Evolutionary conservation across 1,140 invertebrate species (phyloP).

Genomic region (Physella acuta): DNA sequence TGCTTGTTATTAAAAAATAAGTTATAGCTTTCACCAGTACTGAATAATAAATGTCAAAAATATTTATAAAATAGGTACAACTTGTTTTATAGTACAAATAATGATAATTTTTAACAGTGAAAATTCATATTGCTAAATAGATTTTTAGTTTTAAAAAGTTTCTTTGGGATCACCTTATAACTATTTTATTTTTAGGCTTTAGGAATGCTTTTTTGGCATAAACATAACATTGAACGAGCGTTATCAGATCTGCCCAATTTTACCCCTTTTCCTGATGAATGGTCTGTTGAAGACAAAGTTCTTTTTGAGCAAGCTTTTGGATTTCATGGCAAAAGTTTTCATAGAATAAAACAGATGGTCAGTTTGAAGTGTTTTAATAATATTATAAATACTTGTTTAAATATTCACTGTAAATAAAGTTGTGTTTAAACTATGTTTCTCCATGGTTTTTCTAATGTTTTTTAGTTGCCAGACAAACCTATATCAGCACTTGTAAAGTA

Average conservation of each 20-base stretch:
- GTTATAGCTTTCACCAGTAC: no score
- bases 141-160: no score
- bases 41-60: no score
- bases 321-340: slow-evolving; percentile 97
- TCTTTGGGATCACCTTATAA: no score
- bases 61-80: no score
- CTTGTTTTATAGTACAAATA: no score
- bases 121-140: neutral
- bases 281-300: slow-evolving; percentile 97
- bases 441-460: neutral
- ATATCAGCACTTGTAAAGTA: slow-evolving; percentile 95
- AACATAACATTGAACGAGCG: slow-evolving; percentile 90
- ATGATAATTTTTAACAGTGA: neutral
- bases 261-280: slow-evolving; percentile 96
- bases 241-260: slow-evolving; percentile 93
- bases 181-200: slow-evolving; percentile 69
- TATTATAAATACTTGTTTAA: no score
- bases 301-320: slow-evolving; percentile 97
- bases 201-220: slow-evolving; percentile 97
- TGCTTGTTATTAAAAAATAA: no score
- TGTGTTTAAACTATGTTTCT: no score
- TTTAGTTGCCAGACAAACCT: slow-evolving; percentile 89
- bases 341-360: slow-evolving; percentile 96
- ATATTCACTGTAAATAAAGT: no score
- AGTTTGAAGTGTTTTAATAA: no score